Conservation (phyloP, 2,888 invertebrate species). For the Hydrotaea cyrtoneurina region DNA sequence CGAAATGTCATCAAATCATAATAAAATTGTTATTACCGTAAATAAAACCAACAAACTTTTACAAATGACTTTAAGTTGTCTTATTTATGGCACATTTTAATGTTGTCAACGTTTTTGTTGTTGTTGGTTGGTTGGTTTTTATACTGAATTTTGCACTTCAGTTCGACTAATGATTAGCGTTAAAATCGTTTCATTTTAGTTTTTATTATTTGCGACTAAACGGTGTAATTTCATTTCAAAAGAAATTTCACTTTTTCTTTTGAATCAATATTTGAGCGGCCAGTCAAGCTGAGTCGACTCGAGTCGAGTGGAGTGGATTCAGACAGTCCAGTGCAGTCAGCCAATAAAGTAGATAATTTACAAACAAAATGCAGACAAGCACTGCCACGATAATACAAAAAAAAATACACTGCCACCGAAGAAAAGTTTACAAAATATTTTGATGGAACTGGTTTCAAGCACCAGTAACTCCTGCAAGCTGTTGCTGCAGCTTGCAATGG, state of each 20-base stretch:
- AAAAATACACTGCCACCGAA: constrained; percentile 31
- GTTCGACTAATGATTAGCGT: constrained; percentile 7
- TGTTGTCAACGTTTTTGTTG: not conserved
- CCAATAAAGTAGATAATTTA: constrained; percentile 57
- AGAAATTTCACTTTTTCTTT: constrained; percentile 56
- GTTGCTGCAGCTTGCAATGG: not conserved
- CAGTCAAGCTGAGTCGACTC: not conserved
- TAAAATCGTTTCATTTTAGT: not conserved
- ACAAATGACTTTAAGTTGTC: not conserved
- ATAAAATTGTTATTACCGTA: not conserved
- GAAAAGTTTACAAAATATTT: constrained; percentile 10
- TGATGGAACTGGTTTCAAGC: constrained; percentile 9
- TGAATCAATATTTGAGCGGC: constrained; percentile 28
- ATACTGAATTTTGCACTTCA: not conserved
- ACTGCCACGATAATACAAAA: too few species aligned
- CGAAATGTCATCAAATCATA: not conserved
- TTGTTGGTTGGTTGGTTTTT: too few species aligned
- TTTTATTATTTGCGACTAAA: constrained; percentile 29
- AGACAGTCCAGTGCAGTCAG: too few species aligned
- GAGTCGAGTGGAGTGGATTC: too few species aligned
- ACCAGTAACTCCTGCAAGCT: not conserved
- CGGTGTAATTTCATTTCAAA: constrained; percentile 36
- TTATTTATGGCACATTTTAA: constrained; percentile 17
- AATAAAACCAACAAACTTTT: not conserved
- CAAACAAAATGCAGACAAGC: constrained; percentile 36